These are phyloP conservation scores for Arothron firmamentum DNA, from an alignment of 2,113 vertebrate species.

Conservation along the genomic window DNA sequence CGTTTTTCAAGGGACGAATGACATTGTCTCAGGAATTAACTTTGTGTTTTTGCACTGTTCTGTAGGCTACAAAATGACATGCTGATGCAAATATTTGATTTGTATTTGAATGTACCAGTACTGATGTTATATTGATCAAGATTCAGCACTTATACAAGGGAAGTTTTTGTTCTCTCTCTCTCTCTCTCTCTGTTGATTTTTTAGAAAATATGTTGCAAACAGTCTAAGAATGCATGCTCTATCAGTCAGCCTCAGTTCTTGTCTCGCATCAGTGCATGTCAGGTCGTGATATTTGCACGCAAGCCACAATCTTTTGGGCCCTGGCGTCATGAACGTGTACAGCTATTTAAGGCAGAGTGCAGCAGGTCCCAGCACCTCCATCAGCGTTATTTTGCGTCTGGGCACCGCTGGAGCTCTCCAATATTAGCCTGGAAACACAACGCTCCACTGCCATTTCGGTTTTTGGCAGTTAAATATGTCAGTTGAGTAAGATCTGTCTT, in stretches of 20 bases:
- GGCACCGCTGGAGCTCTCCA: conserved; percentile 63
- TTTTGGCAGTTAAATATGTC: conserved; percentile 52
- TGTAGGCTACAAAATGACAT: conserved; percentile 66
- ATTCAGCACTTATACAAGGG: conserved; percentile 65
- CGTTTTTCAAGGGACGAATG: conserved; percentile 69
- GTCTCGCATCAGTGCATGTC: conserved; percentile 67
- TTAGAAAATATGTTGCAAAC: conserved; percentile 50
- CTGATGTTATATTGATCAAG: conserved; percentile 54
- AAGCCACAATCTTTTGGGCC: conserved; percentile 30
- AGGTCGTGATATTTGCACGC: conserved; percentile 54
- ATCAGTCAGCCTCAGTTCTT: conserved; percentile 38
- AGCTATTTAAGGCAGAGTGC: conserved; percentile 47
- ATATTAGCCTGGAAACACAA: conserved; percentile 31
- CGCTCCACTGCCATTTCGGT: conserved; percentile 36
- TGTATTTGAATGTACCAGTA: conserved; percentile 75
- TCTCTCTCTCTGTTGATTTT: conserved; percentile 31
- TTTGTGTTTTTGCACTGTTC: conserved; percentile 73
- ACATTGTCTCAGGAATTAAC: conserved; percentile 74
- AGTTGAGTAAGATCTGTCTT: conserved; percentile 52
- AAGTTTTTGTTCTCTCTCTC: conserved; percentile 34
- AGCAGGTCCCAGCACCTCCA: conserved; percentile 38
- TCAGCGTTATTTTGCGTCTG: conserved; percentile 59
- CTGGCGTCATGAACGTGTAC: conserved; percentile 50
- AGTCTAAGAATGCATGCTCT: conserved; percentile 62
- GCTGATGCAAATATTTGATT: conserved; percentile 58